phyloP scores from a whole-genome alignment of 1,140 invertebrate genomes.

The Zaprionus gabonicus region DNA sequence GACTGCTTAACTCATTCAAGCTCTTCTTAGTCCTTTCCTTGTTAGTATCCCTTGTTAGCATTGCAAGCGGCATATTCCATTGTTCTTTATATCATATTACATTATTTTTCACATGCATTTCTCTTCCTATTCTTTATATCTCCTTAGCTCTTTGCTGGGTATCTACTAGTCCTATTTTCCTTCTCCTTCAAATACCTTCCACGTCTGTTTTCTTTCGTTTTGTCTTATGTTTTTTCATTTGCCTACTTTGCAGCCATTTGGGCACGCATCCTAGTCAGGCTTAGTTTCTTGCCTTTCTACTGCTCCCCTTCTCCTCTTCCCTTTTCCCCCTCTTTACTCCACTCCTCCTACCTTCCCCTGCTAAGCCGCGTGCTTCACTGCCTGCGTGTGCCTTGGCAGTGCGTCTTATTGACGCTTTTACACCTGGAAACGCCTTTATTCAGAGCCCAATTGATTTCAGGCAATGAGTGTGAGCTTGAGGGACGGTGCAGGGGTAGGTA shows the following conservation, averaged over 20 bases:
- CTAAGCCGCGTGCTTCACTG: not conserved
- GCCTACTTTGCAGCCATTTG: conserved; percentile 53
- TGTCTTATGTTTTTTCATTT: conserved; percentile 29
- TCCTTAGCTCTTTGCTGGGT: not conserved
- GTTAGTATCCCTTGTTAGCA: no score
- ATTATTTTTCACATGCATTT: no score
- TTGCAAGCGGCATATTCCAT: no score
- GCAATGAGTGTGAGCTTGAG: conserved; percentile 7
- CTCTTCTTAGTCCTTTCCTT: no score
- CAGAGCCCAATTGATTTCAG: conserved; percentile 23
- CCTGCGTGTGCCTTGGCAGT: conserved; percentile 25
- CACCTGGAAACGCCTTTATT: conserved; percentile 62
- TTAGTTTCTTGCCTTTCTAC: not conserved
- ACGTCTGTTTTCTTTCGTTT: conserved; percentile 5
- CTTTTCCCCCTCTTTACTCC: not conserved
- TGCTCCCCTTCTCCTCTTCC: no score
- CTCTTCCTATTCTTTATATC: no score
- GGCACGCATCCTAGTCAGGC: conserved; percentile 44
- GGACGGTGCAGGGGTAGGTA: not conserved
- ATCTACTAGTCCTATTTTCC: no score
- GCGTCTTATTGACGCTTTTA: conserved; percentile 54
- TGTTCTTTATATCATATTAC: no score
- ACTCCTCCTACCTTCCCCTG: conserved; percentile 1
- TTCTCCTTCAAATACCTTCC: not conserved
- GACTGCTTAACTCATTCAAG: no score